These are phyloP conservation scores for Plectrocnemia conspersa DNA, from an alignment of 1,140 invertebrate genomes.

Conservation along the genomic window DNA sequence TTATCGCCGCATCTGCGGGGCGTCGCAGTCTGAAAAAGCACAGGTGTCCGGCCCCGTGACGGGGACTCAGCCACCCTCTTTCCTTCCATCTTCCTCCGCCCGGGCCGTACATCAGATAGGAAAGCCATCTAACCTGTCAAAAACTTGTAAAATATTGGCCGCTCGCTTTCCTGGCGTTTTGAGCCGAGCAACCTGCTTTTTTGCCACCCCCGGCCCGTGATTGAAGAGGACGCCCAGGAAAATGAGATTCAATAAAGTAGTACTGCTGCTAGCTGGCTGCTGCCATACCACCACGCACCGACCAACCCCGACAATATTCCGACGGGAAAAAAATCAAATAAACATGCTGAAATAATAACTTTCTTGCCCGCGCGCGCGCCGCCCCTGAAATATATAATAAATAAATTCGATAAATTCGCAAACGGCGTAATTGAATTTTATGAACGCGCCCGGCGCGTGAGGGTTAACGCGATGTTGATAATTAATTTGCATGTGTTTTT, in stretches of 20 bases:
- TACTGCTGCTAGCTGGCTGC: not conserved
- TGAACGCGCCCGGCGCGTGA: too few relatives aligned
- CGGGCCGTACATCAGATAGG: conserved; percentile 37
- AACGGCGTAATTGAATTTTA: too few relatives aligned
- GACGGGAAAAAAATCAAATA: not conserved
- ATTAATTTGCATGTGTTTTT: too few relatives aligned
- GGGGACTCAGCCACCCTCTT: not conserved
- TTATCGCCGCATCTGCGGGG: conserved; percentile 34
- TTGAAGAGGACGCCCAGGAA: conserved; percentile 23
- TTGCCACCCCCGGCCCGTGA: conserved; percentile 21
- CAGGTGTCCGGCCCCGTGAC: conserved; percentile 35
- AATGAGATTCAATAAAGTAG: conserved; percentile 25
- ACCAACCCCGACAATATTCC: too few relatives aligned
- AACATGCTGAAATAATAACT: conserved; percentile 5
- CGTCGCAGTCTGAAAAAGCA: conserved; percentile 33
- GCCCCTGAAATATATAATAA: too few relatives aligned
- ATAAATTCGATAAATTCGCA: too few relatives aligned
- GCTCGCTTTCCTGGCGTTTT: conserved; percentile 34
- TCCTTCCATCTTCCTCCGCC: not conserved
- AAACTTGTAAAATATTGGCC: conserved; percentile 55
- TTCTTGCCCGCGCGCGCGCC: too few relatives aligned
- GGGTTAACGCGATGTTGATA: too few relatives aligned
- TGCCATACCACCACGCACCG: not conserved
- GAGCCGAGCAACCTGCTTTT: conserved; percentile 33
- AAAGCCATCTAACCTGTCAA: conserved; percentile 51